Evolutionary conservation across 2,797 vertebrate species (phyloP), one percentile per base, ranked within the genome.

Genomic region (Adelosebastes latens): DNA sequence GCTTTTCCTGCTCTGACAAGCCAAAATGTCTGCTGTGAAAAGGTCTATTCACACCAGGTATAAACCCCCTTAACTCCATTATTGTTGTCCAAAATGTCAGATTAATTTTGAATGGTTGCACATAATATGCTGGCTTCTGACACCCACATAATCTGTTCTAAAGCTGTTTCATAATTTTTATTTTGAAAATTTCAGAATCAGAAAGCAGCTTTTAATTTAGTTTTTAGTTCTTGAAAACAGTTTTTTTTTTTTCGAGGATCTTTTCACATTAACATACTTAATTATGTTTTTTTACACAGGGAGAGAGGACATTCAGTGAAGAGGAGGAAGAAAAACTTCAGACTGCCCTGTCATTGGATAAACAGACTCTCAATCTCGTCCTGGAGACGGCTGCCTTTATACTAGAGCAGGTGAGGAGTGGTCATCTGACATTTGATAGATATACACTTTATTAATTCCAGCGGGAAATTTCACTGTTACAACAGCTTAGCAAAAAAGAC

Each of bases 241-340:
- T 36, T 36, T 12, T 36, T 5, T 16, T 72, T 55, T 7, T 16
- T 72, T 52, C 3, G 1, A 32, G 2, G 7, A 25, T 34, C 3
- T 72, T 55, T 64, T 60, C 32, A 27, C 2, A 49, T 59, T 13
- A 27, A 12, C 18, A 9, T 25, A 59, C 6, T 10, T 7, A 59
- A 7, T 46, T 8, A 1, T 67, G 7, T 58, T 69, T 34, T 79
- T 29, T 49, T n/a, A 89, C 91, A 77, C 82, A 98, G 97, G 94
- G 92, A 29, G 98, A 98, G 87, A 96, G 94, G 46, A 97, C 96
- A n/a, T 99, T 99, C 93, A 99, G 95, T 82, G 96, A 98, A 85
- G 98, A 99, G 49, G 98, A 99, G 76, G 97, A 99, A 87, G 95
- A 98, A 91, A 99, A 99, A 81, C 96, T 99, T 78, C 96, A 97